These are phyloP conservation scores for Dolichallabes microphthalmus DNA, from an alignment of 2,113 vertebrate species.

Conservation along the genomic window DNA sequence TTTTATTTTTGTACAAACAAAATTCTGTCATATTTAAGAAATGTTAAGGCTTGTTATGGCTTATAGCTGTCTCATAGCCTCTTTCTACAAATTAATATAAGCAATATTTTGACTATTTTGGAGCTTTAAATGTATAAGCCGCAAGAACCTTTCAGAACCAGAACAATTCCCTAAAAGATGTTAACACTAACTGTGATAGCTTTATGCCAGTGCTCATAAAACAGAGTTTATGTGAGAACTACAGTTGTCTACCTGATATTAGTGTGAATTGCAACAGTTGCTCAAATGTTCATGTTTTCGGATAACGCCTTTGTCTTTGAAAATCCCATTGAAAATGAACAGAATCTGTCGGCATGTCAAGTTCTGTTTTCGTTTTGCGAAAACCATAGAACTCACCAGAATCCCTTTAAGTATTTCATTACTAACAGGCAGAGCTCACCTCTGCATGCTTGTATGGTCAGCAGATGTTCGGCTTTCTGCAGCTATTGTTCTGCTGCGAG, in stretches of 20 bases:
- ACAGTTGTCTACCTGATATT: slow-evolving; percentile 2
- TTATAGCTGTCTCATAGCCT: background rate
- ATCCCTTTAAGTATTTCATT: slow-evolving; percentile 44
- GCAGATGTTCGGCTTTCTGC: slow-evolving; percentile 17
- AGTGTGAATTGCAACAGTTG: slow-evolving; percentile 15
- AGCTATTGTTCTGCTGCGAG: slow-evolving; percentile 18
- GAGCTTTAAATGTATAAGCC: slow-evolving; percentile 7
- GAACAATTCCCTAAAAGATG: background rate
- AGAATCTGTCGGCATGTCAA: slow-evolving; percentile 39
- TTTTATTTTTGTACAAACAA: background rate
- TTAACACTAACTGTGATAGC: background rate
- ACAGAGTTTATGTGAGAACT: background rate
- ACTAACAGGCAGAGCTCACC: slow-evolving; percentile 42
- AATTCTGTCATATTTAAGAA: background rate
- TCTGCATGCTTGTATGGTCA: slow-evolving; percentile 31
- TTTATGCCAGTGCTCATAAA: slow-evolving; percentile 12
- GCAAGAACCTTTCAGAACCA: background rate
- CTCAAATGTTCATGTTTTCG: slow-evolving; percentile 23
- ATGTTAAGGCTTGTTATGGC: background rate
- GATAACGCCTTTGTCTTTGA: slow-evolving; percentile 30
- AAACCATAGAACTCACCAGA: slow-evolving; percentile 35
- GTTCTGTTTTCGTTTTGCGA: slow-evolving; percentile 46
- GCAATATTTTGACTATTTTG: background rate
- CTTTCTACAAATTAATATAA: background rate
- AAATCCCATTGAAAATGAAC: slow-evolving; percentile 34